Evolutionary conservation across 2,113 vertebrate genomes (phyloP).

Genomic region (Aldabrachelys gigantea): DNA sequence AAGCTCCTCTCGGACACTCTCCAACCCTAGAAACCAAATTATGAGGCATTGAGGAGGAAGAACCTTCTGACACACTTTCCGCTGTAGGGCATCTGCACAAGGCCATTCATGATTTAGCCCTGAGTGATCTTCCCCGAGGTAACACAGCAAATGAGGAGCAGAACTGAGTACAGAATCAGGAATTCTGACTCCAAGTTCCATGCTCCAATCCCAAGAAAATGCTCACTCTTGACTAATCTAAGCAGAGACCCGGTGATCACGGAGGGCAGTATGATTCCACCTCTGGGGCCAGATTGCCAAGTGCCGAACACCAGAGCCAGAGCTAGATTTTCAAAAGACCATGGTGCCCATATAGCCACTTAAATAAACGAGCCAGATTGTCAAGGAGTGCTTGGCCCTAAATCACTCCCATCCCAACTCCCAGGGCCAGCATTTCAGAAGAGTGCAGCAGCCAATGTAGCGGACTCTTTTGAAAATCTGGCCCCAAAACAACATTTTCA

Average conservation of each 20-base stretch:
- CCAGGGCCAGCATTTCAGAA: accelerated
- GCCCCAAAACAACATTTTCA: background rate
- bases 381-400: background rate
- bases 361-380: accelerated
- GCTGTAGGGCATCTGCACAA: background rate
- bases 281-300: accelerated
- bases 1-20: no score
- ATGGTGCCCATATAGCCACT: accelerated
- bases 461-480: background rate
- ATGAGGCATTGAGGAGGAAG: background rate
- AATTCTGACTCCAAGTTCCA: background rate
- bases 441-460: background rate
- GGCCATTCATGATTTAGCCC: background rate
- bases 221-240: background rate
- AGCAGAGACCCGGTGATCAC: background rate
- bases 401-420: background rate
- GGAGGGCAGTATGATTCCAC: background rate
- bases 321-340: background rate
- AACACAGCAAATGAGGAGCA: background rate
- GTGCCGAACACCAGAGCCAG: accelerated
- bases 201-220: background rate
- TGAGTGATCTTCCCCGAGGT: background rate
- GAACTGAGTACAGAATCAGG: background rate
- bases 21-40: background rate
- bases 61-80: background rate